phyloP scores from a whole-genome alignment of 2,113 vertebrate species.

The Podocnemis expansa region DNA sequence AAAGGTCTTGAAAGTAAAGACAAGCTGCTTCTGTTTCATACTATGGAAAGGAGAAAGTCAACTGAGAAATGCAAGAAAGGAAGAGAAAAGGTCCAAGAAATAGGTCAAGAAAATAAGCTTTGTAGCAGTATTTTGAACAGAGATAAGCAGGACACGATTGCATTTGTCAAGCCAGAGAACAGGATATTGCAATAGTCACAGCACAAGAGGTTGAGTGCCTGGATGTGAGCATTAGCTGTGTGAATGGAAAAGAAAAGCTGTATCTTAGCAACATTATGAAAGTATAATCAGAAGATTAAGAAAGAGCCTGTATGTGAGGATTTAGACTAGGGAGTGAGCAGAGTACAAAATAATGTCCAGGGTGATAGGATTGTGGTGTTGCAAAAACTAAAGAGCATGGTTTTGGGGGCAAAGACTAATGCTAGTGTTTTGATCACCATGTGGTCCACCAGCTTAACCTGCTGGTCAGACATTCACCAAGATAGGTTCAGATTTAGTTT shows the following conservation, averaged over 20 bases:
- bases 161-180: background rate
- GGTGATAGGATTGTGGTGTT: background rate
- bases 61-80: background rate
- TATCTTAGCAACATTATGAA: background rate
- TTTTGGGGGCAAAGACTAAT: background rate
- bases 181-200: background rate
- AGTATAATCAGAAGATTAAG: background rate
- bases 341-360: background rate
- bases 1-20: background rate
- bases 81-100: background rate
- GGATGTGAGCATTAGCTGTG: background rate
- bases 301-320: background rate
- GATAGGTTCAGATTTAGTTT: background rate
- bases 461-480: background rate
- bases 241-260: background rate
- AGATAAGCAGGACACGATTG: background rate
- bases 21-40: background rate
- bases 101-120: constrained; percentile 12
- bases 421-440: background rate
- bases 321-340: background rate
- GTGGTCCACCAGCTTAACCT: background rate
- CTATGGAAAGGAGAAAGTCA: background rate
- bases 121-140: background rate
- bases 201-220: background rate
- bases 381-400: background rate